Conservation (phyloP, 1,140 invertebrate genomes). For the Lamellibrachia luymesi region DNA sequence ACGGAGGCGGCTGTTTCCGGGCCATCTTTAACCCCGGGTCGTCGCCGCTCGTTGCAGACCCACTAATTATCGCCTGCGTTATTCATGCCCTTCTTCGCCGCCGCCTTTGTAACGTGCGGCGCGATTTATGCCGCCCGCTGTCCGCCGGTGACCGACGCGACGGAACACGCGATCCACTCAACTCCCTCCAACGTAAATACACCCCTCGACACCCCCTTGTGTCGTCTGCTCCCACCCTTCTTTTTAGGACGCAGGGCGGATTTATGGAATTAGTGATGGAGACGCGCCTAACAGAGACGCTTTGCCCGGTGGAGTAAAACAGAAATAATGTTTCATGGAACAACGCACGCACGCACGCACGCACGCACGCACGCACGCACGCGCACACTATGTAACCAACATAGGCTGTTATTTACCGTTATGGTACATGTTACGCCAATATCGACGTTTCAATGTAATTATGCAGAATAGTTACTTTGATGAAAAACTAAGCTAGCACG, state of each 20-base stretch:
- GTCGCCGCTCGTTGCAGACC: neutral
- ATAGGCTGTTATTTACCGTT: neutral
- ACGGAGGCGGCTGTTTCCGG: neutral
- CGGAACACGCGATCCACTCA: neutral
- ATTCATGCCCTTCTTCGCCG: neutral
- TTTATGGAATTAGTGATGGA: neutral
- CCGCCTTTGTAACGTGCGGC: neutral
- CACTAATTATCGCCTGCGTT: neutral
- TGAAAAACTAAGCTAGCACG: neutral
- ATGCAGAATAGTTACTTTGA: neutral
- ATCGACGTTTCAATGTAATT: neutral
- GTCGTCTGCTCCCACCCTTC: too few species aligned
- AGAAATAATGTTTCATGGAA: neutral
- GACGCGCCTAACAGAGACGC: neutral
- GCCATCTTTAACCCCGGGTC: neutral
- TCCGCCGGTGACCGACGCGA: neutral
- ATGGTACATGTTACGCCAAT: neutral
- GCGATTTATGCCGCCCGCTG: neutral
- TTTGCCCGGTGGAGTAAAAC: neutral
- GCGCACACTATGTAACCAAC: neutral
- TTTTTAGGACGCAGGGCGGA: neutral
- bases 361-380: neutral
- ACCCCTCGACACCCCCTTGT: neutral
- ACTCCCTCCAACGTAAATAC: neutral
- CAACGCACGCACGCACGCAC: neutral